phyloP scores from a whole-genome alignment of 2,797 vertebrate genomes.

The Calcarius lapponicus region DNA sequence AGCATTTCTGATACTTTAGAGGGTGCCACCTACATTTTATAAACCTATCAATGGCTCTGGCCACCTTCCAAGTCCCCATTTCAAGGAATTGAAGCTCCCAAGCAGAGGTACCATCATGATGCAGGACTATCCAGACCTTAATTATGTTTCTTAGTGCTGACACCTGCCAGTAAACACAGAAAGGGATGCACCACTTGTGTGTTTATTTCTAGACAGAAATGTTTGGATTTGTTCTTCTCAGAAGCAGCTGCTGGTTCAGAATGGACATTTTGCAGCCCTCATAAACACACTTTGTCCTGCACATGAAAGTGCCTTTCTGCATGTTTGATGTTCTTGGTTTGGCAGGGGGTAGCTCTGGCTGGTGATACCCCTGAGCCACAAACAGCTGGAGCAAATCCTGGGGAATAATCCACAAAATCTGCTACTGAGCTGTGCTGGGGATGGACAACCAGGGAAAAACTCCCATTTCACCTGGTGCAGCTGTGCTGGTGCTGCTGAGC shows the following conservation, averaged over 20 bases:
- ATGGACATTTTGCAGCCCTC: constrained; percentile 11
- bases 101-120: background rate
- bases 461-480: background rate
- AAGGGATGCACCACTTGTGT: background rate
- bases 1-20: constrained; percentile 35
- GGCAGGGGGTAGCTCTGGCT: constrained; percentile 1
- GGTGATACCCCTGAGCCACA: background rate
- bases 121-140: background rate
- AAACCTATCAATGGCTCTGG: constrained; percentile 24
- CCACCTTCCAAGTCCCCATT: background rate
- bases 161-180: constrained; percentile 21
- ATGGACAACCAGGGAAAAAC: background rate
- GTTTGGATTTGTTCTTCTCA: background rate
- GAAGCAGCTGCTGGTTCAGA: background rate
- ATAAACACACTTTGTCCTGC: constrained; percentile 6
- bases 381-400: constrained; percentile 22
- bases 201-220: background rate
- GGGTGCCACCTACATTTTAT: constrained; percentile 16
- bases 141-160: background rate
- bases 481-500: background rate
- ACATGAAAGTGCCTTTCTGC: constrained; percentile 42
- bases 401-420: background rate
- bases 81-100: constrained; percentile 1
- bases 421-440: background rate
- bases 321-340: constrained; percentile 47